Evolutionary conservation across 2,113 vertebrate genomes (phyloP), one percentile per base, ranked within the genome.

Genomic region (Pseudorectes ferrugineus): DNA sequence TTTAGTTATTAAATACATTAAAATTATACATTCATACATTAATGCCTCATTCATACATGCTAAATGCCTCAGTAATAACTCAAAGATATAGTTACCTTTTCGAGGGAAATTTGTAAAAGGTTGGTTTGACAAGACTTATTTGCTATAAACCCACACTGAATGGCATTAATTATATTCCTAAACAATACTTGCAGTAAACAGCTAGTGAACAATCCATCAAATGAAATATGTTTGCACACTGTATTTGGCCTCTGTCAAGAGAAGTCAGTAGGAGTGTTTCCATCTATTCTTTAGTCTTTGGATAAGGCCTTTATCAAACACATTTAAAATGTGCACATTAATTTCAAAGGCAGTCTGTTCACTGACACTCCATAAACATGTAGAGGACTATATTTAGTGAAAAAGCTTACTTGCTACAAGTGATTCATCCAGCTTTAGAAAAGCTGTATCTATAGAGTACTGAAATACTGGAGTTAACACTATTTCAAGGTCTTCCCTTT

Each of bases 111-210:
- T 85, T 72, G 46, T 85, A 88, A 88, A 89, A 93, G 42, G 1
- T 78, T 85, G 76, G 21, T 93, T 90, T 93, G 88, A 92, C 82
- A 93, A 54, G 85, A 42, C 58, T 73, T 68, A 43, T 73, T 90
- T 93, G 8, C 78, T 83, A 17, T 61, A 76, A 92, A 61, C 16
- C 35, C 38, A 83, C n/a, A 86, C 9, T 80, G 63, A 94, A 88
- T 80, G 35, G 35, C 75, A 90, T 79, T 92, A 92, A 97, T 96
- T 96, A 67, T 62, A 93, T 73, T 94, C 63, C 71, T 73, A 88
- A 95, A 92, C 14, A 95, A 93, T 85, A 80, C 63, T 70, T 85
- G 42, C 62, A 80, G 71, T 74, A 95, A 96, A 72, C 70, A 95
- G 33, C 59, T 71, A 67, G 65, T 48, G 76, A 90, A 76, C 72